Percentiles rank a stretch among this genome's conserved stretches.
Evolutionary conservation across 1,140 invertebrate species (phyloP).

Genomic region (Thaumatotibia leucotreta): DNA sequence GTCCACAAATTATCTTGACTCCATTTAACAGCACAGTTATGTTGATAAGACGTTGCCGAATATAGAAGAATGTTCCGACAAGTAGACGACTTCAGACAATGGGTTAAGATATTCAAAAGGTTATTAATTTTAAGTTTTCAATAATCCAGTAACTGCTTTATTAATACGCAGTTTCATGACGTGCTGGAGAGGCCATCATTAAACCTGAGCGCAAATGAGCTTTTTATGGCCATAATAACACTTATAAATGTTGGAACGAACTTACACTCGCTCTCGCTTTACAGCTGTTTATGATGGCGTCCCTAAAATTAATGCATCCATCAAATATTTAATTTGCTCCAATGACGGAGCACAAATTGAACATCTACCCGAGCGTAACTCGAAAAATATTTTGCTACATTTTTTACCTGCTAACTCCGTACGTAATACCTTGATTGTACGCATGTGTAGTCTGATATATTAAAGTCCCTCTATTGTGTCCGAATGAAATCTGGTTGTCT

Average conservation of each 20-base stretch:
- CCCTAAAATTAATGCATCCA: conserved; percentile 29
- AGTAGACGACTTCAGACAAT: conserved; percentile 51
- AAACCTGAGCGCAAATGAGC: conserved; percentile 45
- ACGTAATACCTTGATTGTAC: neutral
- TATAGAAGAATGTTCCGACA: conserved; percentile 62
- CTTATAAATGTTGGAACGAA: conserved; percentile 49
- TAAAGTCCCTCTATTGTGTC: conserved; percentile 38
- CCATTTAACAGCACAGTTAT: conserved; percentile 72
- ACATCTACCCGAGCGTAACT: conserved; percentile 9
- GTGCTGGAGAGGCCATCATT: conserved; percentile 41
- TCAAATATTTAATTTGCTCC: conserved; percentile 36
- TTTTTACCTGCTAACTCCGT: neutral
- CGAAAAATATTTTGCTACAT: conserved; percentile 4
- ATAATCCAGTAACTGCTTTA: conserved; percentile 29
- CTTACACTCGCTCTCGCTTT: conserved; percentile 45
- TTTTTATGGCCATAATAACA: conserved; percentile 57
- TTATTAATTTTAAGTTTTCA: conserved; percentile 53
- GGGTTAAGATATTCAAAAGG: conserved; percentile 42
- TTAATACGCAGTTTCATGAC: conserved; percentile 24
- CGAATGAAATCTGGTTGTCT: conserved; percentile 43
- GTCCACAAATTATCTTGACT: conserved; percentile 74
- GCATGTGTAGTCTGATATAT: neutral
- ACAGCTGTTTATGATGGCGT: conserved; percentile 29
- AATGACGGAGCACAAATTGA: neutral
- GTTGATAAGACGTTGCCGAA: conserved; percentile 67